These are phyloP conservation scores for Boloria selene DNA, from an alignment of 2,888 invertebrate genomes.

Conservation along the genomic window DNA sequence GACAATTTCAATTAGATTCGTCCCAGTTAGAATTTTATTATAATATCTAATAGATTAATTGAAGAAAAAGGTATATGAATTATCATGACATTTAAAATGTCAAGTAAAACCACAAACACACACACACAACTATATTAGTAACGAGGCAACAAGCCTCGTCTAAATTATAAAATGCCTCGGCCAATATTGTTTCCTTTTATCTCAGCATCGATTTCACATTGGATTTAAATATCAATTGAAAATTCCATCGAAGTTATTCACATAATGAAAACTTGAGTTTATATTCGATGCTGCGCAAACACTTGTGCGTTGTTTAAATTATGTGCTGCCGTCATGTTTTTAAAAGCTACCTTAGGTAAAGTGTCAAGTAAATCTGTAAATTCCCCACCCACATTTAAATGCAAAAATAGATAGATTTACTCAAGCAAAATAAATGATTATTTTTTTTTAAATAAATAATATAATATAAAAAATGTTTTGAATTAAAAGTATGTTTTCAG, in stretches of 20 bases:
- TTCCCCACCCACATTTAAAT: neutral
- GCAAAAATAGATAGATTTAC: too few species aligned
- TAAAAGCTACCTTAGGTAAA: conserved; percentile 19
- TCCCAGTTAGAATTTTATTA: too few species aligned
- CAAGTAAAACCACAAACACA: conserved; percentile 4
- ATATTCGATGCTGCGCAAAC: conserved; percentile 31
- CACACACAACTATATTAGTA: neutral
- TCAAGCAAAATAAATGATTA: too few species aligned
- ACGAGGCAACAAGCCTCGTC: conserved; percentile 3
- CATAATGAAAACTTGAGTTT: conserved; percentile 36
- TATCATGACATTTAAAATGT: conserved; percentile 5
- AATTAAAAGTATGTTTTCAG: too few species aligned
- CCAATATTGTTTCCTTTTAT: conserved; percentile 31
- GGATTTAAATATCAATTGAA: conserved; percentile 37
- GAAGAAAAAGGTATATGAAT: neutral
- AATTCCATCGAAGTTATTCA: conserved; percentile 34
- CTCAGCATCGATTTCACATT: conserved; percentile 27
- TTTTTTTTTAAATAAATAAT: too few species aligned
- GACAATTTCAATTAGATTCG: too few species aligned
- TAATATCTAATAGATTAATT: too few species aligned
- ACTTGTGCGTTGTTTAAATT: conserved; percentile 27
- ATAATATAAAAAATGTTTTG: too few species aligned
- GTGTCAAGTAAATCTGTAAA: neutral
- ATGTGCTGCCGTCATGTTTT: conserved; percentile 34
- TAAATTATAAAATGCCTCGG: conserved; percentile 14